Conservation (phyloP, 2,888 invertebrate species). For the Anthophora plumipes region DNA sequence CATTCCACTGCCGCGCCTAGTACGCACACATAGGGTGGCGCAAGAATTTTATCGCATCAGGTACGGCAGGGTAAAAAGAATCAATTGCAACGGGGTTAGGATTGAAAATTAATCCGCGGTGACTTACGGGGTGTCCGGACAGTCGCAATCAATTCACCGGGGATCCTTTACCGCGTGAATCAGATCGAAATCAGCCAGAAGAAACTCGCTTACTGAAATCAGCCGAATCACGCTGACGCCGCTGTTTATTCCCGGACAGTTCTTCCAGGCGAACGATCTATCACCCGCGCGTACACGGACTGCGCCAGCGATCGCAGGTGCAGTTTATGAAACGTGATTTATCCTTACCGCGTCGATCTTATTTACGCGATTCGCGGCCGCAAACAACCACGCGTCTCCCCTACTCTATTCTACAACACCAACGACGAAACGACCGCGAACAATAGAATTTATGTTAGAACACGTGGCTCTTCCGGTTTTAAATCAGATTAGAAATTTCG, state of each 20-base stretch:
- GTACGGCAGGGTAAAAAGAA: slow-evolving; percentile 36
- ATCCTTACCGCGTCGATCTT: slow-evolving; percentile 54
- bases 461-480: slow-evolving; percentile 35
- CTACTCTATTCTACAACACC: neutral
- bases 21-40: no score
- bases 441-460: slow-evolving; percentile 13
- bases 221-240: slow-evolving; percentile 72
- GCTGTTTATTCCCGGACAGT: slow-evolving; percentile 66
- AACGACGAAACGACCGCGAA: slow-evolving; percentile 4
- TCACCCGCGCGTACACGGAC: slow-evolving; percentile 51
- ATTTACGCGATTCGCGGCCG: slow-evolving; percentile 45
- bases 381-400: slow-evolving; percentile 22
- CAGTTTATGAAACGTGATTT: slow-evolving; percentile 62
- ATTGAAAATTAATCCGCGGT: slow-evolving; percentile 66
- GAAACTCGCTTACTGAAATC: slow-evolving; percentile 68
- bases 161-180: slow-evolving; percentile 67
- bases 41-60: neutral
- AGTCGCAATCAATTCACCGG: slow-evolving; percentile 67
- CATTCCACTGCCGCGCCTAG: neutral
- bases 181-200: slow-evolving; percentile 65
- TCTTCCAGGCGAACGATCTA: slow-evolving; percentile 66
- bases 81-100: slow-evolving; percentile 33
- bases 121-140: slow-evolving; percentile 62
- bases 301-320: slow-evolving; percentile 53
- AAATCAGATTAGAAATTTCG: neutral